phyloP scores from a whole-genome alignment of 2,797 vertebrate genomes.

The Fistularia tabacaria region DNA sequence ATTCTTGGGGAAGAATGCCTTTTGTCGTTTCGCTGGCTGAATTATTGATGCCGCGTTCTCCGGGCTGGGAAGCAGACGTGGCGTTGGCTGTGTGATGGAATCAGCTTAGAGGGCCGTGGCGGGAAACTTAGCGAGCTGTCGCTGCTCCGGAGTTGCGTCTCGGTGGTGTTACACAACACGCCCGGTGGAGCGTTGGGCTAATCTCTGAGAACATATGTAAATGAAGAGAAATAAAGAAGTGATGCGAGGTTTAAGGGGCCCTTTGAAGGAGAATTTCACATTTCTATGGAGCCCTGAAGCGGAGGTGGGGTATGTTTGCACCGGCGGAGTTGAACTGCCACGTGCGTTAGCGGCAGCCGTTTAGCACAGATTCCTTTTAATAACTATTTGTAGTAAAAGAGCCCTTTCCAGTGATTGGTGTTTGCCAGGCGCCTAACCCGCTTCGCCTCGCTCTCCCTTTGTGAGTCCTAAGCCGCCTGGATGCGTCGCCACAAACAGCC shows the following conservation, averaged over 20 bases:
- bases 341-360: conserved; percentile 27
- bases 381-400: conserved; percentile 55
- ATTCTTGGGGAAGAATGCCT: background rate
- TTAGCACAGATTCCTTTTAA: conserved; percentile 41
- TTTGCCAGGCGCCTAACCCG: conserved; percentile 59
- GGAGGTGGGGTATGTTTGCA: conserved; percentile 20
- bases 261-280: conserved; percentile 47
- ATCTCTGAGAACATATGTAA: conserved; percentile 34
- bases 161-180: conserved; percentile 45
- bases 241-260: conserved; percentile 11
- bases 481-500: conserved; percentile 68
- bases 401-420: conserved; percentile 51
- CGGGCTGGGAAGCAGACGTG: conserved; percentile 33
- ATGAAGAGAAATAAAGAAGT: conserved; percentile 20
- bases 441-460: conserved; percentile 55
- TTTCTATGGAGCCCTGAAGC: conserved; percentile 25
- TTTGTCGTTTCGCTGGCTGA: conserved; percentile 6
- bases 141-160: conserved; percentile 32
- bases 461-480: conserved; percentile 67
- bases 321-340: conserved; percentile 19
- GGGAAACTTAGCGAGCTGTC: conserved; percentile 21
- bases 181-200: conserved; percentile 35
- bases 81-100: conserved; percentile 24
- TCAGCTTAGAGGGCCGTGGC: conserved; percentile 18
- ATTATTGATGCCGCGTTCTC: conserved; percentile 22